A percentile compares a stretch with the other conserved stretches of the same genome.
phyloP scores from a whole-genome alignment of 2,113 vertebrate species.

The Channa maculata region DNA sequence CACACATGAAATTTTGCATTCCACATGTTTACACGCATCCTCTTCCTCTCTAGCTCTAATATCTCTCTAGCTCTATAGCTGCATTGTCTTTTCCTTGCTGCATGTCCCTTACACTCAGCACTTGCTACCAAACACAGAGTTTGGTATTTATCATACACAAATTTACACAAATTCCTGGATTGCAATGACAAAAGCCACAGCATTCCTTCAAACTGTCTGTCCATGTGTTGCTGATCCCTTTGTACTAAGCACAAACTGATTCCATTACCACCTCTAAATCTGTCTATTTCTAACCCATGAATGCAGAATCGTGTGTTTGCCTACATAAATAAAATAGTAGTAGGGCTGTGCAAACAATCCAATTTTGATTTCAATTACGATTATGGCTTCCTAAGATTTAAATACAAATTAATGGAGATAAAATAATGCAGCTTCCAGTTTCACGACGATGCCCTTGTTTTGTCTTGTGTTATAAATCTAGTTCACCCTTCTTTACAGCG shows the following conservation, averaged over 20 bases:
- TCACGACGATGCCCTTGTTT: too few species aligned
- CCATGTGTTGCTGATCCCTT: conserved; percentile 27
- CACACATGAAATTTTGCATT: not conserved
- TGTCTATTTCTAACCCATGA: conserved; percentile 37
- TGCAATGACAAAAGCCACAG: not conserved
- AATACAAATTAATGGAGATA: too few species aligned
- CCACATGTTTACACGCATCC: not conserved
- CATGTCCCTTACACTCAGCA: not conserved
- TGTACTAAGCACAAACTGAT: conserved; percentile 21
- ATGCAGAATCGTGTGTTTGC: conserved; percentile 24
- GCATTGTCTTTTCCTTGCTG: too few species aligned
- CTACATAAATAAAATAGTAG: not conserved
- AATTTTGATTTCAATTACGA: too few species aligned
- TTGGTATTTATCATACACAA: not conserved
- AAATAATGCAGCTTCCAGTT: too few species aligned
- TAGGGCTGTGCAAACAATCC: too few species aligned
- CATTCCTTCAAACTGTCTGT: conserved; percentile 16
- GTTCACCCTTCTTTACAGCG: too few species aligned
- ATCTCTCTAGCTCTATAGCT: too few species aligned
- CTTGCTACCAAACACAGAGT: not conserved
- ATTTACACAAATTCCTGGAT: not conserved
- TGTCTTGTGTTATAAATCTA: too few species aligned
- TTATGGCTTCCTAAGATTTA: too few species aligned
- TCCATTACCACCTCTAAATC: conserved; percentile 33
- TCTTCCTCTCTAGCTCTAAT: not conserved